Conservation (phyloP, 2,888 invertebrate species). For the Lasioglossum lativentre region DNA sequence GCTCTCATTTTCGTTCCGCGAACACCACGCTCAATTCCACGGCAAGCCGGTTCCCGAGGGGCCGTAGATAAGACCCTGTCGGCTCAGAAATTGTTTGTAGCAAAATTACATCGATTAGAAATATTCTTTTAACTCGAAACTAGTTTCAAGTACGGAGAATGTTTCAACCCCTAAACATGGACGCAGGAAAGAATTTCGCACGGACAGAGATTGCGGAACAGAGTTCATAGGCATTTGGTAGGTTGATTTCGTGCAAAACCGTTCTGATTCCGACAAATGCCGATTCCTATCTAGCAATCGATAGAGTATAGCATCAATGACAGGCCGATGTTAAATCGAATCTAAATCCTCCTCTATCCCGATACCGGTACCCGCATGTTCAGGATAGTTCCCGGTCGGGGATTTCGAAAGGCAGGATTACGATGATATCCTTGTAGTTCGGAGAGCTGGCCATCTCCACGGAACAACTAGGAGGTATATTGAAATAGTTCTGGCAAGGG, state of each 20-base stretch:
- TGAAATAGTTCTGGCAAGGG: conserved; percentile 28
- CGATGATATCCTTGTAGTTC: conserved; percentile 32
- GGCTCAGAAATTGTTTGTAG: not conserved
- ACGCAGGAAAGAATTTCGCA: too few species aligned
- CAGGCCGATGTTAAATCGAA: conserved; percentile 46
- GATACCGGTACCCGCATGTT: conserved; percentile 47
- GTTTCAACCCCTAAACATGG: too few species aligned
- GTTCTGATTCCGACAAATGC: not conserved
- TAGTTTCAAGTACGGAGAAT: not conserved
- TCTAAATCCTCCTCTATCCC: conserved; percentile 48
- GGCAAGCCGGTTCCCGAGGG: not conserved
- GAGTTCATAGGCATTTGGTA: too few species aligned
- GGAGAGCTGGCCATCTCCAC: conserved; percentile 24
- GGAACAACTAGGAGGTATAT: conserved; percentile 7
- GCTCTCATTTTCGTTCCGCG: not conserved
- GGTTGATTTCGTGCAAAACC: not conserved
- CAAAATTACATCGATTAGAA: not conserved
- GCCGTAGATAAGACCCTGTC: not conserved
- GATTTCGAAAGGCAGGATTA: conserved; percentile 43
- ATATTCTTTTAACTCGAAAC: not conserved
- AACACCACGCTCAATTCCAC: not conserved
- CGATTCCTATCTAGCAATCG: conserved; percentile 22
- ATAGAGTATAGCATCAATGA: conserved; percentile 33
- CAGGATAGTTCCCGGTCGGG: conserved; percentile 25
- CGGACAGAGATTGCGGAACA: too few species aligned